Base-by-base conservation (phyloP, 2,797 vertebrate species). In the Simalia tracyae region DNA sequence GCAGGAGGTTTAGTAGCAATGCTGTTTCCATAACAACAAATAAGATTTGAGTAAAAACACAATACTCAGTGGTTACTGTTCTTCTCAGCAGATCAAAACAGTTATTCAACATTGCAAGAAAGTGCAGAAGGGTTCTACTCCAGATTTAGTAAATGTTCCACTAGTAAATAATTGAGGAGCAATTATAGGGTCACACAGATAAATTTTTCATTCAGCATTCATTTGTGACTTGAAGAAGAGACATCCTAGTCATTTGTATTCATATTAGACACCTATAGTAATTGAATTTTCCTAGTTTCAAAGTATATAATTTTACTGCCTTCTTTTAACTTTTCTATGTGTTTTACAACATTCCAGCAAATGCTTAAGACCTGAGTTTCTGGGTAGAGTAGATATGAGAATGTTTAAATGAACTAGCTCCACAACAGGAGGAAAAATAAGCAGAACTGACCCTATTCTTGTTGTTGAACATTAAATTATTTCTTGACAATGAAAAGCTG, bases 1-100 rank as follows among this genome's bases (percentile, higher is more conserved):
- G 95, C 92, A 95, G 94, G 95, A 97, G 95, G 94, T 96, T 97
- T 97, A 97, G 97, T 95, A 96, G 92, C 94, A 94, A 96, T 97
- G 93, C 91, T 97, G 97, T 98, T 98, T 97, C 98, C 97, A 98
- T 98, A 97, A 97, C 97, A 97, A 98, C 97, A 97, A 97, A 97
- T 97, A 97, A 96, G 93, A 96, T 97, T 97, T 97, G 93, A 97
- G 96, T 94, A 97, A 96, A 97, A 97, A 87, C 97, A 97, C 94
- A 96, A 92, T 96, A 95, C 92, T 97, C 93, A 96, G 95, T 97
- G 89, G 95, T 97, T 97, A 95, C 94, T 96, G 94, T 96, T 97
- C 91, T 96, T 97, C 96, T 86, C 96, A 97, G 96, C 90, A 95
- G 95, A 96, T 96, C 96, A 97, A 97, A 97, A 92, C 95, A 96